Percentiles rank a stretch among this genome's conserved stretches.
Evolutionary conservation across 2,113 vertebrate species (phyloP).

Genomic region (Mastomys natalensis): DNA sequence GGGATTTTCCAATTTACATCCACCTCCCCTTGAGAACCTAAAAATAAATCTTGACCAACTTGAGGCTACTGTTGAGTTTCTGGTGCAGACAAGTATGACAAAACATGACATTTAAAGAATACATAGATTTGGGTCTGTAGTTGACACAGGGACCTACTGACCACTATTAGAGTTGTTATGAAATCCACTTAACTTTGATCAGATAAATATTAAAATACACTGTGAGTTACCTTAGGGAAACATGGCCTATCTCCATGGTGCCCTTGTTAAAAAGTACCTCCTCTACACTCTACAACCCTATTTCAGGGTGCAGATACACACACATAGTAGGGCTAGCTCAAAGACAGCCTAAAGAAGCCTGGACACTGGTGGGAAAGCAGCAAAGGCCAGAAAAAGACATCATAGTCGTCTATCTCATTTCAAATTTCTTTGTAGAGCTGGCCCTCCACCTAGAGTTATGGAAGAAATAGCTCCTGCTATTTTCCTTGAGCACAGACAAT

Average conservation of each 20-base stretch:
- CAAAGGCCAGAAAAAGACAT: conserved; percentile 13
- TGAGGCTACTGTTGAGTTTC: neutral
- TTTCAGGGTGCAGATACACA: neutral
- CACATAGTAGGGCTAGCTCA: neutral
- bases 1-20: conserved; percentile 70
- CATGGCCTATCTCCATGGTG: neutral
- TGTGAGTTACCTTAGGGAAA: neutral
- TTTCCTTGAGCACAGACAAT: conserved; percentile 43
- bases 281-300: neutral
- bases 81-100: conserved; percentile 1
- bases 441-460: conserved; percentile 59
- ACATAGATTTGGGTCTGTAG: neutral
- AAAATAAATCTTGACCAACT: conserved; percentile 57
- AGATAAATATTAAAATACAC: conserved; percentile 31
- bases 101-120: neutral
- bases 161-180: neutral
- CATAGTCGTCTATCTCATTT: conserved; percentile 58
- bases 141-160: neutral
- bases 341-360: neutral
- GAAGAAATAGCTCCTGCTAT: conserved; percentile 60
- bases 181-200: conserved; percentile 21
- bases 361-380: conserved; percentile 7
- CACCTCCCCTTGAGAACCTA: conserved; percentile 58
- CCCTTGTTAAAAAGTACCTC: conserved; percentile 25
- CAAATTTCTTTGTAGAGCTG: conserved; percentile 60